These are phyloP conservation scores for Cyclina sinensis DNA, from an alignment of 1,140 invertebrate genomes.

Conservation along the genomic window DNA sequence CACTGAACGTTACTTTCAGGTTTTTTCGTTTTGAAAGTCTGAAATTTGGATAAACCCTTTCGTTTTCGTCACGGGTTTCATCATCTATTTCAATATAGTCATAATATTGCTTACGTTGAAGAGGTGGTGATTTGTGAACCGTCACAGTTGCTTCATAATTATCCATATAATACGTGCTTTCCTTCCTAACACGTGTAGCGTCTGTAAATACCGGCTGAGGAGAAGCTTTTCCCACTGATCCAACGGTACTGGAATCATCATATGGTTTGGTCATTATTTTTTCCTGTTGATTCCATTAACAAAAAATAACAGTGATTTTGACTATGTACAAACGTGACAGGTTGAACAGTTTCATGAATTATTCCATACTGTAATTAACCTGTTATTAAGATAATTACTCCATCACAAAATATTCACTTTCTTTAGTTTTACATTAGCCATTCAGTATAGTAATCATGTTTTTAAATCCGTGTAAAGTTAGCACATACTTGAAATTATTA, in stretches of 20 bases:
- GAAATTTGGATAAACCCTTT: background rate
- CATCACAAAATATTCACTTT: no score
- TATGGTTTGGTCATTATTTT: no score
- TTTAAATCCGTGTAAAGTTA: background rate
- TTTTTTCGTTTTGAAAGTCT: conserved; percentile 57
- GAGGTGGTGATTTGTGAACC: conserved; percentile 59
- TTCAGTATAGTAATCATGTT: no score
- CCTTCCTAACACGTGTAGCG: background rate
- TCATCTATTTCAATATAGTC: conserved; percentile 67
- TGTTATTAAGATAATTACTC: no score
- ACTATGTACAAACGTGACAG: no score
- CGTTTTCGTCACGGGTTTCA: conserved; percentile 31
- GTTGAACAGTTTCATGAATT: no score
- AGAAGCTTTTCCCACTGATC: no score
- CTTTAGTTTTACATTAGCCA: no score
- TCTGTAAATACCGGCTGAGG: background rate
- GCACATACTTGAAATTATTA: conserved; percentile 22
- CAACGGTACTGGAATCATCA: no score
- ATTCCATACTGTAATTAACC: no score
- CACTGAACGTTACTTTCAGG: conserved; percentile 59
- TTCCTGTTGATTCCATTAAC: no score
- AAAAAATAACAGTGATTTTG: no score
- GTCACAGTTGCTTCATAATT: conserved; percentile 60
- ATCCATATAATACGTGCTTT: conserved; percentile 59
- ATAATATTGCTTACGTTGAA: conserved; percentile 27